Percentiles rank a stretch among this genome's conserved stretches.
Evolutionary conservation across 2,888 invertebrate species (phyloP).

Genomic region (Drosophila dives): DNA sequence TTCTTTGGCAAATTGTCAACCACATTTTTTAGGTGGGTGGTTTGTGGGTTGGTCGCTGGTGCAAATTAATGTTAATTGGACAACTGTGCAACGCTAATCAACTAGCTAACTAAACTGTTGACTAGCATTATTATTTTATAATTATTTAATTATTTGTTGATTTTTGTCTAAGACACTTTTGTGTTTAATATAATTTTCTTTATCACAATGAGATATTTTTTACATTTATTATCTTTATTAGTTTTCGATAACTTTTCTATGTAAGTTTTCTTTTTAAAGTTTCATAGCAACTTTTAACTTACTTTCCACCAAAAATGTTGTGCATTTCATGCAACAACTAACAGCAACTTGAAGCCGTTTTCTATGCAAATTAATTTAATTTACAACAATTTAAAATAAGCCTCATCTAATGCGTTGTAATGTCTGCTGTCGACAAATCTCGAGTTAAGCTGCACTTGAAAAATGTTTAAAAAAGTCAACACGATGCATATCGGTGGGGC

Average conservation of each 20-base stretch:
- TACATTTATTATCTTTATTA: background rate
- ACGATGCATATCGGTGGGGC: constrained; percentile 44
- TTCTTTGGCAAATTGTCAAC: constrained; percentile 33
- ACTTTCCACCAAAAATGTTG: background rate
- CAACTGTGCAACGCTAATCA: background rate
- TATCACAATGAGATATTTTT: background rate
- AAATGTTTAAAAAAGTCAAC: constrained; percentile 73
- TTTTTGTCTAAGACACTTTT: background rate
- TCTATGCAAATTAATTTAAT: constrained; percentile 64
- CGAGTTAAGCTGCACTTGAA: constrained; percentile 74
- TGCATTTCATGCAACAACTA: background rate
- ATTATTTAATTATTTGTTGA: background rate
- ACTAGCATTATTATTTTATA: background rate
- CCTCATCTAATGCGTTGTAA: constrained; percentile 66
- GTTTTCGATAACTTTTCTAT: background rate
- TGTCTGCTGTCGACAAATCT: constrained; percentile 66
- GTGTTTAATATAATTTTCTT: background rate
- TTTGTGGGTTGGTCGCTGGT: constrained; percentile 14
- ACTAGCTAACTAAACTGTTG: background rate
- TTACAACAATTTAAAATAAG: constrained; percentile 74
- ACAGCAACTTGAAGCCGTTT: constrained; percentile 1
- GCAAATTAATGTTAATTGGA: constrained; percentile 18
- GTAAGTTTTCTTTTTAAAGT: background rate
- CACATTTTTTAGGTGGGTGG: background rate
- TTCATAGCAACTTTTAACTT: background rate